Percentiles rank a stretch among this genome's conserved stretches.
Conservation (phyloP, 1,140 invertebrate species). For the Nautilus pompilius region DNA sequence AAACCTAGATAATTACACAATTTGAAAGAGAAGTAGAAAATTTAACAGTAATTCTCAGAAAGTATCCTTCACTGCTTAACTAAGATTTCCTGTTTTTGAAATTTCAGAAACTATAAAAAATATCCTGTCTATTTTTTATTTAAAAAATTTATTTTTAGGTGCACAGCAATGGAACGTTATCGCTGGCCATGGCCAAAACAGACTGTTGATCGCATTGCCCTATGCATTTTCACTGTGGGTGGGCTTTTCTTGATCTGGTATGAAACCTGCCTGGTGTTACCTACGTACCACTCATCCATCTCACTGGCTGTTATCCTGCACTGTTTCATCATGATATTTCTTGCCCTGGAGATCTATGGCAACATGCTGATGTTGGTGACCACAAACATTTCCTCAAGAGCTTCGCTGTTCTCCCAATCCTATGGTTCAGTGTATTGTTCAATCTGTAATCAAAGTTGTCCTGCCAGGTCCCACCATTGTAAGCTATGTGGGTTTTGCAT, state of each 20-base stretch:
- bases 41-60: too few relatives aligned
- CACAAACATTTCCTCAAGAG: slow-evolving; percentile 17
- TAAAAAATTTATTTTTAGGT: too few relatives aligned
- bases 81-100: too few relatives aligned
- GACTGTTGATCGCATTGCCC: slow-evolving; percentile 3
- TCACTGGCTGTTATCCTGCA: slow-evolving; percentile 9
- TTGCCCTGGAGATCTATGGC: slow-evolving; percentile 27
- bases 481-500: slow-evolving; percentile 76
- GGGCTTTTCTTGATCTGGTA: slow-evolving; percentile 30
- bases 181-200: slow-evolving; percentile 7
- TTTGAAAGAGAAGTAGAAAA: too few relatives aligned
- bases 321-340: slow-evolving; percentile 5
- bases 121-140: too few relatives aligned
- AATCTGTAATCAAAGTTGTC: slow-evolving; percentile 20
- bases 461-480: slow-evolving; percentile 77
- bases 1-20: too few relatives aligned
- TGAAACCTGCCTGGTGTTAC: slow-evolving; percentile 19
- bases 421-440: slow-evolving; percentile 29
- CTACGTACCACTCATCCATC: slow-evolving; percentile 17
- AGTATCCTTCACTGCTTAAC: too few relatives aligned
- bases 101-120: too few relatives aligned
- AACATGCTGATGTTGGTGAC: slow-evolving; percentile 25
- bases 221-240: slow-evolving; percentile 19
- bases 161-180: too few relatives aligned
- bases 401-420: background rate